Base-by-base conservation (phyloP, 2,797 vertebrate genomes). In the Diplodus puntazzo region DNA sequence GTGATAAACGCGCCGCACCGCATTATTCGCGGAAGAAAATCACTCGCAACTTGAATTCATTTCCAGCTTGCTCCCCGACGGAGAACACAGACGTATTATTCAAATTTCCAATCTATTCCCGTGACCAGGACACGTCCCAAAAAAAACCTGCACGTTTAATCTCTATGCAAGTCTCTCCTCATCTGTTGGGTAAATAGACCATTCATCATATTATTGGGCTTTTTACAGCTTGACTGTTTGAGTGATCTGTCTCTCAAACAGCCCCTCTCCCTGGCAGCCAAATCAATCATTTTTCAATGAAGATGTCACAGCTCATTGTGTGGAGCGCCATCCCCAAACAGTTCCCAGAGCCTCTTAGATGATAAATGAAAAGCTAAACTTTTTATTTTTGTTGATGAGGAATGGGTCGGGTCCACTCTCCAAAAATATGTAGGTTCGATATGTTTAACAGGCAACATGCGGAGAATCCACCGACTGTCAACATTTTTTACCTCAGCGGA, bases 231-330 rank as follows among this genome's bases (percentile, higher is more conserved):
- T 77, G 84, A 88, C 89, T 92, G 82, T 90, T 86, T 92, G 93
- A 94, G 87, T 45, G 92, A 94, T 92, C 92, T 68, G 89, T 93
- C 92, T 92, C 85, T 92, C 88, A 91, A 88, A 90, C 84, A 69
- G 88, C 83, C 72, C 72, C 84, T 61, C 88, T 70, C 77, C 39
- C 82, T 61, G 87, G 82, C 92, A 86, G 87, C 63, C 88, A 80
- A 61, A 94, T 94, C 91, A 89, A 92, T 94, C 92, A 93, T 90
- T 86, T 91, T 88, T 93, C 93, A 88, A 92, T 93, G 90, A 92
- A 92, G 90, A 94, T 90, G 93, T 94, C 92, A 92, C 85, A 81
- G 87, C 88, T 90, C 91, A 87, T 90, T 91, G 92, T 92, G 92
- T 75, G 75, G 75, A 81, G 73, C 34, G 89, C 85, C 85, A 87